These are phyloP conservation scores for Dryas iulia DNA, from an alignment of 1,140 invertebrate genomes.

Conservation along the genomic window DNA sequence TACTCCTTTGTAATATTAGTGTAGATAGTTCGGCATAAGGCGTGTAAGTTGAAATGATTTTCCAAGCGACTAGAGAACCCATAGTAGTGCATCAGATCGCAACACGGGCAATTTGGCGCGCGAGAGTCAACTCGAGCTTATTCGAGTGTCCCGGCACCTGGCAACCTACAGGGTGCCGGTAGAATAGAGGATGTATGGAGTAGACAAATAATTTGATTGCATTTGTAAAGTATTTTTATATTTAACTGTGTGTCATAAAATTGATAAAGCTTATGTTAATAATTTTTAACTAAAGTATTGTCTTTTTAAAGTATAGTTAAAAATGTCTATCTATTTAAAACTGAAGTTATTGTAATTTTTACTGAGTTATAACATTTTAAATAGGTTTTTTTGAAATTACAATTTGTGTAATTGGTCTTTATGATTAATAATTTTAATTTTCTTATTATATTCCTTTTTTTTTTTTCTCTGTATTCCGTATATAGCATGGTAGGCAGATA, in stretches of 20 bases:
- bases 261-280: neutral
- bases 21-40: neutral
- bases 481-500: too few relatives aligned
- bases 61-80: conserved; percentile 53
- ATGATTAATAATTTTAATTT: too few relatives aligned
- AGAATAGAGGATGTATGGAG: conserved; percentile 38
- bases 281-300: too few relatives aligned
- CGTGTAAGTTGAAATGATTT: conserved; percentile 57
- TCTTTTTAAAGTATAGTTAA: too few relatives aligned
- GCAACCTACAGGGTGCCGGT: conserved; percentile 43
- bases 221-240: neutral
- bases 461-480: too few relatives aligned
- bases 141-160: conserved; percentile 62
- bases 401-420: too few relatives aligned
- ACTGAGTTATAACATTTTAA: too few relatives aligned
- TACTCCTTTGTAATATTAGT: too few relatives aligned
- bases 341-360: too few relatives aligned
- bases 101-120: conserved; percentile 69
- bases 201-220: neutral
- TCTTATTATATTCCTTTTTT: too few relatives aligned
- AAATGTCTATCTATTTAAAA: too few relatives aligned
- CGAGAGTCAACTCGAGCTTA: conserved; percentile 46
- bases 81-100: conserved; percentile 60
- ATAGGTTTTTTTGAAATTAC: too few relatives aligned
- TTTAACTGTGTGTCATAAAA: neutral